Evolutionary conservation across 2,797 vertebrate genomes (phyloP).

Genomic region (Xerus rutilus): DNA sequence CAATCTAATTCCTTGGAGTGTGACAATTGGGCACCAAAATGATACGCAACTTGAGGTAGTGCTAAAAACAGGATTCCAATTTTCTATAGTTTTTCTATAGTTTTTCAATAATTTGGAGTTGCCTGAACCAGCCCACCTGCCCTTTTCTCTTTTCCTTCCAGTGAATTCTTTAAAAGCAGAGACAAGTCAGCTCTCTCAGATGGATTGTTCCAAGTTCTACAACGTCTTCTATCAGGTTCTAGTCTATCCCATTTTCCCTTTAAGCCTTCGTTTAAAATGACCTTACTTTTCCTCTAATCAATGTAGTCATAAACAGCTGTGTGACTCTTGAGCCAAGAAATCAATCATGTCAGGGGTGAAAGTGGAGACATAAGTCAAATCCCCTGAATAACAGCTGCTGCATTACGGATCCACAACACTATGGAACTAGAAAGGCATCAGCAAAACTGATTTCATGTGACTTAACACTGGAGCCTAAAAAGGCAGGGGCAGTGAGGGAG

Average conservation of each 20-base stretch:
- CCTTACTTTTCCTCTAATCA: neutral
- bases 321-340: neutral
- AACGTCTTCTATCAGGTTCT: neutral
- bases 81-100: neutral
- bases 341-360: neutral
- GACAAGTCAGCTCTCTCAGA: neutral
- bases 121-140: neutral
- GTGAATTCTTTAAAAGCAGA: neutral
- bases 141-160: neutral
- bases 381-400: neutral
- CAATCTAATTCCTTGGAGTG: neutral
- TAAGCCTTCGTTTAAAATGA: neutral
- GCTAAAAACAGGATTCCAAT: neutral
- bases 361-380: neutral
- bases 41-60: neutral
- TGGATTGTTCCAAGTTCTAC: neutral
- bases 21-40: neutral
- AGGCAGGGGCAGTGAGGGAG: rapidly evolving
- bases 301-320: neutral
- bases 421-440: neutral
- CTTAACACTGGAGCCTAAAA: neutral
- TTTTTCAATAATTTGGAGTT: neutral
- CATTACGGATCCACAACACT: neutral
- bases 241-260: neutral
- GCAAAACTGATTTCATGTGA: no score